A percentile compares a stretch with the other conserved stretches of the same genome.
These are phyloP conservation scores for Chrysina gloriosa DNA, from an alignment of 2,888 invertebrate genomes.

Conservation along the genomic window DNA sequence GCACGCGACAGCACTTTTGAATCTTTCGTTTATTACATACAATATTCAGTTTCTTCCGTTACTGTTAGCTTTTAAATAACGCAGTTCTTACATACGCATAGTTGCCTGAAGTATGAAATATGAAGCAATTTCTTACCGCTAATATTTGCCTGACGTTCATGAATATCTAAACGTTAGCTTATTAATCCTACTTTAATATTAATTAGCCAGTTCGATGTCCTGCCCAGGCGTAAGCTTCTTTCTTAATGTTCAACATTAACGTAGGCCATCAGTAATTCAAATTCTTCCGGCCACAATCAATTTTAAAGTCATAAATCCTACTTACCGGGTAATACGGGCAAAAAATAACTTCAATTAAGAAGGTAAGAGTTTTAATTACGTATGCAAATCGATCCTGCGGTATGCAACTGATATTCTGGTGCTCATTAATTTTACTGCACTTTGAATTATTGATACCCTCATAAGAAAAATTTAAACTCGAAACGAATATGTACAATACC, in stretches of 20 bases:
- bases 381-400: conserved; percentile 15
- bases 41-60: conserved; percentile 4
- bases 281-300: conserved; percentile 20
- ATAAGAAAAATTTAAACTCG: neutral
- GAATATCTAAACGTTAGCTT: conserved; percentile 18
- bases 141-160: conserved; percentile 14
- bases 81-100: neutral
- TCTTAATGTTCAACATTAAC: neutral
- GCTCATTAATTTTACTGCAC: neutral
- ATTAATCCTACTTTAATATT: conserved; percentile 33
- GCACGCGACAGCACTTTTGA: neutral
- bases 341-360: conserved; percentile 16
- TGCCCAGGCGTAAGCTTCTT: neutral
- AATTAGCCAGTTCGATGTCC: conserved; percentile 7
- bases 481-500: neutral
- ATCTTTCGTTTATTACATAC: neutral
- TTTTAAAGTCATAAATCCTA: conserved; percentile 18
- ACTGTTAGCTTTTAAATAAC: neutral
- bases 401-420: neutral
- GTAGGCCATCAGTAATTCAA: conserved; percentile 16
- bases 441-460: neutral
- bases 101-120: neutral
- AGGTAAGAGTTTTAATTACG: conserved; percentile 23
- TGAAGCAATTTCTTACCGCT: conserved; percentile 14
- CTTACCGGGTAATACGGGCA: conserved; percentile 19